Evolutionary conservation across 2,113 vertebrate species (phyloP), one percentile per base, ranked within the genome.

Genomic region (Sturnus vulgaris): DNA sequence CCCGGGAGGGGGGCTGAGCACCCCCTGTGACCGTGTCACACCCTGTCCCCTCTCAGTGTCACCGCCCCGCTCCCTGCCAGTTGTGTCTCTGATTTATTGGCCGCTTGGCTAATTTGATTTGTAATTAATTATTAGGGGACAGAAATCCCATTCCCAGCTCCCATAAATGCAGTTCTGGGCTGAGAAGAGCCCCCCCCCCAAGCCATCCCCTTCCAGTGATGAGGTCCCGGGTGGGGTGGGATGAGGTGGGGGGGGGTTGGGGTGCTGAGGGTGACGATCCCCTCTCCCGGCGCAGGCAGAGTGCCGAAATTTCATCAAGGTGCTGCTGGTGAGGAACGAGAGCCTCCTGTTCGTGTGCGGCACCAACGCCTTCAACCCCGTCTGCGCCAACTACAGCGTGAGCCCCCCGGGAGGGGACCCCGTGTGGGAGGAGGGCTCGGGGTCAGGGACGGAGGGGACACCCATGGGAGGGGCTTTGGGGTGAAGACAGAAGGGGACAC

Each of bases 281-380:
- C 42, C 24, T 83, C 61, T 81, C 37, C 71, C 10, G 44, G 95
- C 40, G 1, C 97, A 99, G 99, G 99, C 98, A 66, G 99, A 99
- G 96, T 99, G 99, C 80, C 98, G 99, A 17, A 99, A 99, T 96
- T 99, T 99, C 88, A 93, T 99, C 90, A 99, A 99, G 97, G 99
- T 99, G 90, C 98, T 99, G 89, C 98, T 99, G 85, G 98, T 98
- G 60, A 95, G 98, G 14, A 98, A 97, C 19, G 97, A 98, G 60
- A 98, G 98, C 84, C 97, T 97, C 16, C 98, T 99, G 42, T 99
- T 99, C 35, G 97, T 99, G 78, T 99, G 99, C 0, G 99, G 99
- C 55, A 99, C 99, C 95, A 99, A 99, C 12, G 99, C 99, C 92
- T 99, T 99, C 98, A 99, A 99, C 96, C 99, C 99, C 0, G 78